Base-by-base conservation (phyloP, 2,113 vertebrate species). In the Hyla sarda region DNA sequence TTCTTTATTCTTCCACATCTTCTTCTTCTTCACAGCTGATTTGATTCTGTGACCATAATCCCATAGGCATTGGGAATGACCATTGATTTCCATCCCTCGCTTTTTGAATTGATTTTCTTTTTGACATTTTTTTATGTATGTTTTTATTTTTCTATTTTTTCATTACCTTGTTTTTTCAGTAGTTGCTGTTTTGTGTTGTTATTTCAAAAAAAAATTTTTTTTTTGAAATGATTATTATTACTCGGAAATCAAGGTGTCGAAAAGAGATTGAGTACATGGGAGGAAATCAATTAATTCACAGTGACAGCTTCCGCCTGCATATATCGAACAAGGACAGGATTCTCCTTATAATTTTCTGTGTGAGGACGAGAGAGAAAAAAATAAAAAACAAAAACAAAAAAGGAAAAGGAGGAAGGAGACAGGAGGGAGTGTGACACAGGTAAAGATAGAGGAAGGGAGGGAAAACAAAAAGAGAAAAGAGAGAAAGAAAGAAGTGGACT, bases 271-370 rank as follows among this genome's bases (percentile, higher is more conserved):
- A 71, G 25, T 72, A n/a, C 77, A 80, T 72, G 87, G 82, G 86
- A 82, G 82, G 77, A 82, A 87, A 87, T 62, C 80, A 81, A 83
- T 48, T 58, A 89, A 87, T 88, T 89, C 88, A 90, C 89, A 85
- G 89, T 89, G 87, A 89, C 87, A 86, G 87, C 88, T 88, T 88
- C 85, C 79, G 82, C 52, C 71, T 89, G 87, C 87, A 88, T 88
- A 85, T 88, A 88, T 85, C 83, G 79, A 52, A 82, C 75, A 83
- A 87, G 72, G 73, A 88, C 74, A 32, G 83, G 82, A 80, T 84
- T 88, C 84, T 89, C 87, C 85, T 87, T 89, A 88, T 87, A 87
- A 72, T 90, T 90, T 89, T 89, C 87, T 87, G 85, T 86, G 82
- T 79, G 85, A 52, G 30, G 82, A 87, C 81, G 73, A 87, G 25